Base-by-base conservation (phyloP, 2,888 invertebrate species). In the Caprella mutica region DNA sequence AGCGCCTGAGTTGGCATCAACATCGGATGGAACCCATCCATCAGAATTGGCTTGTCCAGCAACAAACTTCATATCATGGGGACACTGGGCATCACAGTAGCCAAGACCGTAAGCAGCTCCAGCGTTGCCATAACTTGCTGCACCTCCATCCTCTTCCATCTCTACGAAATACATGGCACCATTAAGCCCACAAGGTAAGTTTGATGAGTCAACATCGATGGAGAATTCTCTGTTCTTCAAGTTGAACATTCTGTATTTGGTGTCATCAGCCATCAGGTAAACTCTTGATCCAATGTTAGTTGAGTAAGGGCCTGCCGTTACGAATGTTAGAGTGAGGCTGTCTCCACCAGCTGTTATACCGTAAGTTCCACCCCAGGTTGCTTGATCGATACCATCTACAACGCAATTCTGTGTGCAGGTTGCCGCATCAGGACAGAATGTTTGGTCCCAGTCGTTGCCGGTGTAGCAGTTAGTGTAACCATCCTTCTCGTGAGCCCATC, bases 81-180 rank as follows among this genome's bases (percentile, higher is more conserved):
- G 65, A 40, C 65, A 65, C 30, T 65, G 65, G 21, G 65, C 65
- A 51, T 65, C 65, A 43, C 65, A 65, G 38, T 65, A 65, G 9
- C 65, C 65, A 19, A 62, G 63, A 48, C 65, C 65, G 38, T 57
- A 64, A 19, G 56, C 52, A 27, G 65, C 65, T 42, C 65, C 65
- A 17, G 55, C 65, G 24, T 58, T 33, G 21, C 58, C 39, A 35
- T 59, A 63, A 33, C 52, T 58, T 35, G 52, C 30, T 21, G 42
- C 23, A 14, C 65, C 65, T 19, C 65, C 65, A 55, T 65, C 65
- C 23, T 58, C 56, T n/a, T 65, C 62, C 65, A 65, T 65, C 33
- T 65, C 63, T 2, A 65, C 65, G 30, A 65, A 59, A 44, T 65
- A 65, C 30, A 65, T 51, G 24, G 65, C 65, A 12, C 65, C 65